These are phyloP conservation scores for Leuctra nigra DNA, from an alignment of 2,888 invertebrate species.

Conservation along the genomic window DNA sequence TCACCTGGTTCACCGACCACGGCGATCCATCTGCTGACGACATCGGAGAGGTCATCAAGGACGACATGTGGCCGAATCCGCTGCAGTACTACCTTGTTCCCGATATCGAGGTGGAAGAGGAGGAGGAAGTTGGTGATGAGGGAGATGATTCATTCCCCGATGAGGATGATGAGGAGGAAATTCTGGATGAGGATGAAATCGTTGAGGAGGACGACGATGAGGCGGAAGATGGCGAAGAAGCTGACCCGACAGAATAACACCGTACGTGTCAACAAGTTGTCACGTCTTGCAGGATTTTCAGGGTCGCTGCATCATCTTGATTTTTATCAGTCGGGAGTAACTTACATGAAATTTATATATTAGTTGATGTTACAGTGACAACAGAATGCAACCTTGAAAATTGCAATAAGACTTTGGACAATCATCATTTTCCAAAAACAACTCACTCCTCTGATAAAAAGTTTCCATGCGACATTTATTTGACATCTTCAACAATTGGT, in stretches of 20 bases:
- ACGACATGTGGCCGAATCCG: slow-evolving; percentile 85
- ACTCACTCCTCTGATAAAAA: no score
- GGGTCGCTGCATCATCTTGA: not conserved
- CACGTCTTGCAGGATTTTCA: not conserved
- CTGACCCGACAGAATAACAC: slow-evolving; percentile 9
- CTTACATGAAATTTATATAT: not conserved
- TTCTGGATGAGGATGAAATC: slow-evolving; percentile 8
- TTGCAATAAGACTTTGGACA: slow-evolving; percentile 1
- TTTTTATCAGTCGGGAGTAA: not conserved
- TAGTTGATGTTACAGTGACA: not conserved
- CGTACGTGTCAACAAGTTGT: not conserved
- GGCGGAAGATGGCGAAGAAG: slow-evolving; percentile 23
- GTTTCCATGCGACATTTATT: no score
- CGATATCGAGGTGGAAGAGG: slow-evolving; percentile 69
- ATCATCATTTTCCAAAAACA: slow-evolving; percentile 5
- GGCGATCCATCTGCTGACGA: slow-evolving; percentile 77
- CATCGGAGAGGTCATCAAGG: slow-evolving; percentile 77
- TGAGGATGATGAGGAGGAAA: slow-evolving; percentile 1
- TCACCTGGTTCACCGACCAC: slow-evolving; percentile 76
- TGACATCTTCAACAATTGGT: no score
- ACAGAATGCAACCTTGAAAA: not conserved
- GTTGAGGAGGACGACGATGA: slow-evolving; percentile 21
- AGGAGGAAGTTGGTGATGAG: slow-evolving; percentile 49
- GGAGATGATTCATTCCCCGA: slow-evolving; percentile 35
- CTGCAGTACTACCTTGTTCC: slow-evolving; percentile 72